These are phyloP conservation scores for Xestia ashworthii DNA, from an alignment of 2,888 invertebrate genomes.

Conservation along the genomic window DNA sequence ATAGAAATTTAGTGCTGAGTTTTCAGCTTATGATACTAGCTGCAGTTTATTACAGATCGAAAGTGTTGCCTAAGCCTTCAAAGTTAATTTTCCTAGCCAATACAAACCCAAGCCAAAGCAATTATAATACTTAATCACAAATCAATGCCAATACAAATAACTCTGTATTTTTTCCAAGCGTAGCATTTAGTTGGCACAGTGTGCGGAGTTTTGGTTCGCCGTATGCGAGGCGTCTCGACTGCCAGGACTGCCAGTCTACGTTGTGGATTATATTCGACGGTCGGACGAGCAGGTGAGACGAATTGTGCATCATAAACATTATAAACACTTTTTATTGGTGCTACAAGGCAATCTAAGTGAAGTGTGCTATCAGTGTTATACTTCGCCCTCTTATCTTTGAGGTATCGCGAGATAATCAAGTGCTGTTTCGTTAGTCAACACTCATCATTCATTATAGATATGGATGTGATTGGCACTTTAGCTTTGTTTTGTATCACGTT, in stretches of 20 bases:
- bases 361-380: constrained; percentile 39
- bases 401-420: constrained; percentile 28
- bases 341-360: constrained; percentile 30
- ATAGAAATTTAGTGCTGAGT: not conserved
- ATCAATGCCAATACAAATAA: constrained; percentile 35
- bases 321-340: constrained; percentile 10
- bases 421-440: constrained; percentile 18
- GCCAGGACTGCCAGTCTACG: constrained; percentile 53
- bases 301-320: constrained; percentile 28
- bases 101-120: not conserved
- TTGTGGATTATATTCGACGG: constrained; percentile 49
- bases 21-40: not conserved
- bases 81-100: not conserved
- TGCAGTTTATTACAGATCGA: not conserved
- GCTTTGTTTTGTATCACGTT: constrained; percentile 22
- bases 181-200: constrained; percentile 48
- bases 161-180: constrained; percentile 43
- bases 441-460: constrained; percentile 30
- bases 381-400: constrained; percentile 27
- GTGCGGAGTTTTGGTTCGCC: constrained; percentile 40
- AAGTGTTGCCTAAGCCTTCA: not conserved
- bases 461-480: constrained; percentile 16
- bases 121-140: constrained; percentile 16
- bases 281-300: constrained; percentile 52
- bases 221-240: constrained; percentile 18